A percentile compares a stretch with the other conserved stretches of the same genome.
Evolutionary conservation across 2,888 invertebrate genomes (phyloP).

Genomic region (Andrena praecox): DNA sequence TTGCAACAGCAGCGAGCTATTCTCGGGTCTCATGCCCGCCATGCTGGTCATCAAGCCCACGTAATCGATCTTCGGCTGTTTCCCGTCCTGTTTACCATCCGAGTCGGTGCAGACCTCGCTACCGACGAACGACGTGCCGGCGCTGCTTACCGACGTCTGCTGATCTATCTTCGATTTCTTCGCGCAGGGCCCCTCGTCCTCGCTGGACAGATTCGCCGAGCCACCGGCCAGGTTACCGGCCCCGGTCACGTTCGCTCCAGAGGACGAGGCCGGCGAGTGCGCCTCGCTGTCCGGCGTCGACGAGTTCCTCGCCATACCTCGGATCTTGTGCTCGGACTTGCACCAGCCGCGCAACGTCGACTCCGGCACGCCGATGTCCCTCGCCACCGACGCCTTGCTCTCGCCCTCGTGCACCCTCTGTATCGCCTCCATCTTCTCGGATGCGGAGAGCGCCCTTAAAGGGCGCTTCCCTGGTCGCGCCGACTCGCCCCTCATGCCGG

Average conservation of each 20-base stretch:
- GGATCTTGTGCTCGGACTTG: conserved; percentile 92
- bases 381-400: conserved; percentile 93
- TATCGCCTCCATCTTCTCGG: conserved; percentile 93
- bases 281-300: conserved; percentile 88
- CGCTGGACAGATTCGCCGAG: conserved; percentile 67
- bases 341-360: conserved; percentile 95
- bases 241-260: conserved; percentile 70
- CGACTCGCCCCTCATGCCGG: conserved; percentile 85
- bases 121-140: conserved; percentile 60
- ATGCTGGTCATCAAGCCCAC: conserved; percentile 74
- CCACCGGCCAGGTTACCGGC: conserved; percentile 39
- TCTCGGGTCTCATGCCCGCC: conserved; percentile 75
- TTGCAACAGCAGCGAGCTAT: conserved; percentile 72
- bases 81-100: conserved; percentile 46
- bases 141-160: conserved; percentile 48
- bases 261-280: conserved; percentile 79
- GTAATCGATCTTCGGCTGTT: conserved; percentile 75
- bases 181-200: conserved; percentile 76
- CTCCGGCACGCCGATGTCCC: conserved; percentile 94
- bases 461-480: conserved; percentile 91
- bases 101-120: conserved; percentile 42
- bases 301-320: conserved; percentile 87
- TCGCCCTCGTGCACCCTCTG: conserved; percentile 94
- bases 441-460: conserved; percentile 90
- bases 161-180: conserved; percentile 75